Evolutionary conservation across 2,888 invertebrate genomes (phyloP), one percentile per base, ranked within the genome.

Genomic region (Lydus trimaculatus): DNA sequence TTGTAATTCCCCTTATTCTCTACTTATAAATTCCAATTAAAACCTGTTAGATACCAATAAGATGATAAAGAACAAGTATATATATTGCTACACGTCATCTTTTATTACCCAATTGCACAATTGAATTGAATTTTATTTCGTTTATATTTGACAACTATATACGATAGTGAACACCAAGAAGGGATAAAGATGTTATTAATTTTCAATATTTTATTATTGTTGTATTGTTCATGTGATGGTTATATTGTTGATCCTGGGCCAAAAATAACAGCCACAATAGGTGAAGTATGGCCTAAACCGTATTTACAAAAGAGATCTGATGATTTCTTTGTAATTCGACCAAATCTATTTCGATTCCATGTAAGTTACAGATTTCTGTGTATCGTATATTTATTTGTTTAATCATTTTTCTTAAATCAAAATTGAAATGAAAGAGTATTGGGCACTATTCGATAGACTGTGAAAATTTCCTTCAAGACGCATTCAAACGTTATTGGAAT

Each of bases 221-320:
- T n/a, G 5, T 2, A 43, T 17, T 20, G 20, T 20, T 2, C 6
- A 11, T 20, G 48, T 48, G 48, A 48, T 48, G 20, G 20, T 48
- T 48, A 48, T 48, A 48, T 78, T 36, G 74, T 85, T 5, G 80
- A 86, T 52, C 82, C 87, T 15, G 90, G 90, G 0, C 87, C 89
- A 0, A 82, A 80, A 79, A 87, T 88, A 15, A 85, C 82, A 0
- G 85, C 90, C 0, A 90, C 91, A 0, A 86, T 87, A 69, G 92
- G 92, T 0, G 88, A 89, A 81, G 88, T 91, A 0, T 93, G 93
- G 92, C 93, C 93, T 0, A 85, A 88, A 78, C 91, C 92, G 0
- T 88, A 88, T 70, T 74, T 84, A 1, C 88, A 89, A 79, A 80
- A 80, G 56, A 85, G 86, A 73, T 78, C 81, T 48, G 77, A 83